Conservation (phyloP, 2,888 invertebrate genomes). For the Clivina fossor region DNA sequence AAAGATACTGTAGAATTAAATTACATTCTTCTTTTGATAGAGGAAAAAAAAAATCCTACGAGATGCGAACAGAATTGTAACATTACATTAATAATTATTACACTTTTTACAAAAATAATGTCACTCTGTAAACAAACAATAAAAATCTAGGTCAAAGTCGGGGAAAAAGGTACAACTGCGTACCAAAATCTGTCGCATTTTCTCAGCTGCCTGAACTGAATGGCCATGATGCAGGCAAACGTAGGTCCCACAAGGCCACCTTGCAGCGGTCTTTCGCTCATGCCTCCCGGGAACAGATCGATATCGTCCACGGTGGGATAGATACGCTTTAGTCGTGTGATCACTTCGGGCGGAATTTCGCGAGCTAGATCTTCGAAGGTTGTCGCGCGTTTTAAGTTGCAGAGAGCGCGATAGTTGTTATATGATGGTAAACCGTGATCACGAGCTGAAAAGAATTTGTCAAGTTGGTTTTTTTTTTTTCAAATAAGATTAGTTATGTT, state of each 20-base stretch:
- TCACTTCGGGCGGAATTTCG: slow-evolving; percentile 84
- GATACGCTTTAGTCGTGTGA: slow-evolving; percentile 74
- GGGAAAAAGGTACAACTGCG: slow-evolving; percentile 42
- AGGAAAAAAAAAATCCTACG: too few species aligned
- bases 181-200: slow-evolving; percentile 95
- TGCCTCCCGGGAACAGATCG: slow-evolving; percentile 92
- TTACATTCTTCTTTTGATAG: too few species aligned
- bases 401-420: slow-evolving; percentile 87
- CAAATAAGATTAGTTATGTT: too few species aligned
- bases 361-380: slow-evolving; percentile 84
- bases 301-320: slow-evolving; percentile 93
- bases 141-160: slow-evolving; percentile 2
- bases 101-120: too few species aligned
- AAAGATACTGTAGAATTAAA: too few species aligned
- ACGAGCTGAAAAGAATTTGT: slow-evolving; percentile 56
- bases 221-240: slow-evolving; percentile 91
- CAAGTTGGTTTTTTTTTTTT: background rate
- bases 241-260: slow-evolving; percentile 94
- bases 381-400: slow-evolving; percentile 82
- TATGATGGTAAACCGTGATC: slow-evolving; percentile 89
- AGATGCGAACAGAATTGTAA: too few species aligned
- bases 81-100: too few species aligned
- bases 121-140: background rate
- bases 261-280: slow-evolving; percentile 84
- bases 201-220: slow-evolving; percentile 86